Evolutionary conservation across 1,140 invertebrate species (phyloP).

Genomic region (Lineus longissimus): DNA sequence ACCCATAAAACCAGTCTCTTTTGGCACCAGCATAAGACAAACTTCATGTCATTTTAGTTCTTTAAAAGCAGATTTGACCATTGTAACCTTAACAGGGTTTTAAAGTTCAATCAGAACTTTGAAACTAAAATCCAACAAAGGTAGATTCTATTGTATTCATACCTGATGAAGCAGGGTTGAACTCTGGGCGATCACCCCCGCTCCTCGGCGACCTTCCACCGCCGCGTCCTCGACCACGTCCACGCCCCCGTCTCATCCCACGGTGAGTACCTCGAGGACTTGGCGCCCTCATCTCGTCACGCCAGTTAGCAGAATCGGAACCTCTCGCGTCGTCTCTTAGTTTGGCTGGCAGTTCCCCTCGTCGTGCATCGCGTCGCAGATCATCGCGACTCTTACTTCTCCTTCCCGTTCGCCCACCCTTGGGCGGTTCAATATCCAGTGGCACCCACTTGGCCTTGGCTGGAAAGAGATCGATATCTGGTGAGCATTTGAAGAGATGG

Average conservation of each 20-base stretch:
- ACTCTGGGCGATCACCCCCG: too few species aligned
- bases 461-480: too few species aligned
- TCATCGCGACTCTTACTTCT: too few species aligned
- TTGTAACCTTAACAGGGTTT: too few species aligned
- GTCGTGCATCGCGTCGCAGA: too few species aligned
- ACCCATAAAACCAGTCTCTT: too few species aligned
- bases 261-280: constrained; percentile 26
- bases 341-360: constrained; percentile 4
- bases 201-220: constrained; percentile 9
- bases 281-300: constrained; percentile 34
- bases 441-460: constrained; percentile 45
- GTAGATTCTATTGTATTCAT: not conserved
- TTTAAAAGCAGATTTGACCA: too few species aligned
- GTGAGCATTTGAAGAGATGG: too few species aligned
- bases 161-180: not conserved
- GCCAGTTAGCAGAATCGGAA: constrained; percentile 36
- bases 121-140: not conserved
- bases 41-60: too few species aligned
- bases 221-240: constrained; percentile 29
- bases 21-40: too few species aligned
- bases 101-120: not conserved
- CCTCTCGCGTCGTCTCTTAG: constrained; percentile 14
- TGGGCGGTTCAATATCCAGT: constrained; percentile 44
- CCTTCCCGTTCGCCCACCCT: constrained; percentile 18
- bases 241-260: constrained; percentile 21